phyloP scores from a whole-genome alignment of 92 coral and sea anemone species.

The Siderastrea radians region DNA sequence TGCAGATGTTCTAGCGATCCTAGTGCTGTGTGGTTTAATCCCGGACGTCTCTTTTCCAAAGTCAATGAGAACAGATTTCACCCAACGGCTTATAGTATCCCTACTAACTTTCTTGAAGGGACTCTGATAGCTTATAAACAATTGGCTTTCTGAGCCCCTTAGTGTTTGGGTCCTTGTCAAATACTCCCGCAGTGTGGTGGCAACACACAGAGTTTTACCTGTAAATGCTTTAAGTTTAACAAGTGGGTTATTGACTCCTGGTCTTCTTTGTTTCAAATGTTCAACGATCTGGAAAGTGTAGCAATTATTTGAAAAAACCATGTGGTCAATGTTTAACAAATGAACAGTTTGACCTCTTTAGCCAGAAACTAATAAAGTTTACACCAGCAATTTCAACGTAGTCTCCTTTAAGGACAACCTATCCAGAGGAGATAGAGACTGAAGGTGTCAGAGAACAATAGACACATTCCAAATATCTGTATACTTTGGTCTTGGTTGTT shows the following conservation, averaged over 20 bases:
- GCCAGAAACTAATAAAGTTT: slow-evolving; percentile 45
- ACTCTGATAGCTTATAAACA: slow-evolving; percentile 45
- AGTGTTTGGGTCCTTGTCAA: slow-evolving; percentile 38
- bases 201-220: slow-evolving; percentile 40
- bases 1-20: slow-evolving; percentile 49
- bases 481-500: slow-evolving; percentile 47
- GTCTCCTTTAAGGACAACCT: slow-evolving; percentile 44
- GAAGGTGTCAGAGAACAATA: slow-evolving; percentile 26
- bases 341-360: slow-evolving; percentile 57
- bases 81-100: too few relatives aligned
- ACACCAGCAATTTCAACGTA: slow-evolving; percentile 53
- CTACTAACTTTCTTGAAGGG: neutral
- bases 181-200: slow-evolving; percentile 28
- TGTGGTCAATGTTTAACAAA: slow-evolving; percentile 42
- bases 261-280: neutral
- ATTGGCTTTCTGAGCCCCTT: slow-evolving; percentile 21
- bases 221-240: slow-evolving; percentile 19
- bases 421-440: neutral
- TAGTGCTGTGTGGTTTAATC: slow-evolving; percentile 38
- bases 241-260: slow-evolving; percentile 9
- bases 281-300: slow-evolving; percentile 38
- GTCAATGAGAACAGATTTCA: too few relatives aligned
- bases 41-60: neutral
- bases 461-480: slow-evolving; percentile 33
- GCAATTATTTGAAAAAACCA: slow-evolving; percentile 9